Conservation (phyloP, 2,888 invertebrate genomes). For the Criorhina ranunculi region DNA sequence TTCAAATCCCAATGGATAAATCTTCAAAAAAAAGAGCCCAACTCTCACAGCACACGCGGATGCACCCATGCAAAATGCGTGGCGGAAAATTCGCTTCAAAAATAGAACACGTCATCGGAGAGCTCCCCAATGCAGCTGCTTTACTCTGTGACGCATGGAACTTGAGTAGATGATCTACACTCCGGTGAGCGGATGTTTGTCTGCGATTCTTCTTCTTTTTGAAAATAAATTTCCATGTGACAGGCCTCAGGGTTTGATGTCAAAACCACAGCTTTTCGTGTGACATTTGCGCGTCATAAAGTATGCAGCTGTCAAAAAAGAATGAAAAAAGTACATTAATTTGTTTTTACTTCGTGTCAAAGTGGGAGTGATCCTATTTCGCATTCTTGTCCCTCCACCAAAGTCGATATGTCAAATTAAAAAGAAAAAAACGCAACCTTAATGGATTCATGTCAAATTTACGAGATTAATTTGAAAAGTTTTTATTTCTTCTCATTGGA, state of each 20-base stretch:
- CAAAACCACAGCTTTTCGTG: conserved; percentile 42
- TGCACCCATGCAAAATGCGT: conserved; percentile 62
- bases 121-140: conserved; percentile 55
- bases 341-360: conserved; percentile 22
- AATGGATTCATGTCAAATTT: conserved; percentile 39
- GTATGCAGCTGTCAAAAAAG: conserved; percentile 53
- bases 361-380: conserved; percentile 10
- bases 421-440: neutral
- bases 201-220: conserved; percentile 35
- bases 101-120: conserved; percentile 57
- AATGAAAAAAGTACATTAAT: conserved; percentile 17
- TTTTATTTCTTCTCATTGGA: conserved; percentile 21
- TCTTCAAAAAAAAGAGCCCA: conserved; percentile 12
- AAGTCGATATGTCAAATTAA: conserved; percentile 50
- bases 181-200: conserved; percentile 65
- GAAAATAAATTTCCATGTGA: conserved; percentile 52
- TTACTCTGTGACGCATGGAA: conserved; percentile 26
- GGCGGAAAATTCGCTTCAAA: conserved; percentile 66
- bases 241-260: conserved; percentile 30
- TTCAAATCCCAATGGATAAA: conserved; percentile 55
- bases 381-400: neutral
- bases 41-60: conserved; percentile 38
- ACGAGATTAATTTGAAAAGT: conserved; percentile 47
- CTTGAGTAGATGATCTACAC: conserved; percentile 59
- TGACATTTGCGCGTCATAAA: conserved; percentile 70